Conservation (phyloP, 37 sponge, comb jelly and placozoan genomes). For the Hormiphora californensis region DNA sequence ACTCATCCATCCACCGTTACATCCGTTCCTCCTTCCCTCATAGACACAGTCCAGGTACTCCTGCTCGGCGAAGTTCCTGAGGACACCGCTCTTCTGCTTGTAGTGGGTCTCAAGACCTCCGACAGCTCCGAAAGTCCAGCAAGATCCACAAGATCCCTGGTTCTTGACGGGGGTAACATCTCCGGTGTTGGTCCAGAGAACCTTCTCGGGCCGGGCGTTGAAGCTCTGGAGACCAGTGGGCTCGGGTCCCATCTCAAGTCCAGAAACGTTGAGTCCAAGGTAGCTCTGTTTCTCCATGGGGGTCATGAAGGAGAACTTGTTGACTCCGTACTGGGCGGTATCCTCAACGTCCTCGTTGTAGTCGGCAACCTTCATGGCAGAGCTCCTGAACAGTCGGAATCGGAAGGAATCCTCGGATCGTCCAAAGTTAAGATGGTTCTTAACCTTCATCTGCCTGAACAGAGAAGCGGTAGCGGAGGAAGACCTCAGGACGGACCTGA, state of each 20-base stretch:
- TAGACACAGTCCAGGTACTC: slow-evolving; percentile 33
- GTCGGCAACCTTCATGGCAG: background rate
- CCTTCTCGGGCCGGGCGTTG: background rate
- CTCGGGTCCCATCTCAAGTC: background rate
- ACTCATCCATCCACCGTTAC: background rate
- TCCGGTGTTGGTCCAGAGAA: slow-evolving; percentile 26
- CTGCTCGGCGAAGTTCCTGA: slow-evolving; percentile 37
- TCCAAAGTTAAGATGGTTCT: slow-evolving; percentile 18
- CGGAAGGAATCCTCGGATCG: background rate
- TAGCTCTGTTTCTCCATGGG: background rate
- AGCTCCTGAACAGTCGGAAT: background rate
- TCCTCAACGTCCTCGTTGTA: slow-evolving; percentile 32
- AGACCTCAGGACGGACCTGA: background rate
- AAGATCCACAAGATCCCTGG: slow-evolving; percentile 28
- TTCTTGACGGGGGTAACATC: background rate
- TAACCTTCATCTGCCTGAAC: background rate
- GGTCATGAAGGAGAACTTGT: slow-evolving; percentile 38
- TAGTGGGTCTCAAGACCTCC: slow-evolving; percentile 1
- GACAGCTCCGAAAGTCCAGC: slow-evolving; percentile 37
- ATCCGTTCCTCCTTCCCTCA: background rate
- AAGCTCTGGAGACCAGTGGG: no score
- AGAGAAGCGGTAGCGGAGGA: background rate
- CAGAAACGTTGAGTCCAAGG: background rate
- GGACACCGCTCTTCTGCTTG: background rate
- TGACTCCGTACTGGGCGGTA: background rate